phyloP scores from a whole-genome alignment of 2,113 vertebrate species.

The Halcyon senegalensis region DNA sequence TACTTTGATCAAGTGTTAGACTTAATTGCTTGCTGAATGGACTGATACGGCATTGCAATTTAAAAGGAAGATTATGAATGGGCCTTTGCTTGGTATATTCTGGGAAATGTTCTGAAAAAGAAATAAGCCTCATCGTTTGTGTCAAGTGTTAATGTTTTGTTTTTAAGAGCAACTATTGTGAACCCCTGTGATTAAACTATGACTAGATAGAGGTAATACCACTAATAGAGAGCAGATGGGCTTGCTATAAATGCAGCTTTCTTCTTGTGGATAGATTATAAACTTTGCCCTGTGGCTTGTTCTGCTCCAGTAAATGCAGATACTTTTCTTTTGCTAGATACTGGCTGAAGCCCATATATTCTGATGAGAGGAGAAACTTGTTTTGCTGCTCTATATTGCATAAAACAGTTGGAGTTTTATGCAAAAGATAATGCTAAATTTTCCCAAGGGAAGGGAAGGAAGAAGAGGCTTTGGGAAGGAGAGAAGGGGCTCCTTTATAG shows the following conservation, averaged over 20 bases:
- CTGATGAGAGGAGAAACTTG: neutral
- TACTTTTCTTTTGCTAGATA: conserved; percentile 1
- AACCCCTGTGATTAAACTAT: neutral
- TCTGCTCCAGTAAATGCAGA: conserved; percentile 9
- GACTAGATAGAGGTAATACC: neutral
- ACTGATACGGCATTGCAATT: neutral
- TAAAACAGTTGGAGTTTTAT: conserved; percentile 39
- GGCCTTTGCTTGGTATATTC: neutral
- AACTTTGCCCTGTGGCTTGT: conserved; percentile 32
- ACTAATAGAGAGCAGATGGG: neutral
- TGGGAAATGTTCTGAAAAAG: neutral
- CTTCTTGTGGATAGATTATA: neutral
- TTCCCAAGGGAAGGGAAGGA: neutral
- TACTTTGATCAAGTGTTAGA: neutral
- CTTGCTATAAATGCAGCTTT: neutral
- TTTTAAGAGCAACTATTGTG: neutral
- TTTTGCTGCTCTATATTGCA: neutral
- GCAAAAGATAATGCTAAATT: neutral
- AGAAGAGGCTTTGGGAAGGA: neutral
- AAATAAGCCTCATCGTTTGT: neutral
- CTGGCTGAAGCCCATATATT: neutral
- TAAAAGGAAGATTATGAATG: neutral
- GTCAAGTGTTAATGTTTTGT: neutral
- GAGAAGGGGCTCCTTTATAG: neutral
- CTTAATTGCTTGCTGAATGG: neutral